Evolutionary conservation across 2,113 vertebrate species (phyloP).

Genomic region (Sisor rabdophorus): DNA sequence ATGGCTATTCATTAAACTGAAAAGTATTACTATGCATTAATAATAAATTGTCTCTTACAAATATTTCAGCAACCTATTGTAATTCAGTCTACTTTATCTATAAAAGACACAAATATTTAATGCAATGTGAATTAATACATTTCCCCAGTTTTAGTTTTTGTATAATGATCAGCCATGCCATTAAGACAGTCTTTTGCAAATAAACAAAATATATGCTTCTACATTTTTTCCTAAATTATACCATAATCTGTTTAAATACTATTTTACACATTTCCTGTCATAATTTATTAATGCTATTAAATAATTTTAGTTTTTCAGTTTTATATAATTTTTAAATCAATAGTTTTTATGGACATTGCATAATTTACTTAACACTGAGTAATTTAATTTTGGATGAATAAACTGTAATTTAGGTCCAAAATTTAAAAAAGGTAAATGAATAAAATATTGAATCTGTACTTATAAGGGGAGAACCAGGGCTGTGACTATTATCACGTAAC

Average conservation of each 20-base stretch:
- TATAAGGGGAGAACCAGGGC: not conserved
- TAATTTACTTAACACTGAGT: not conserved
- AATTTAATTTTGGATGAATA: not conserved
- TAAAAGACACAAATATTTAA: not conserved
- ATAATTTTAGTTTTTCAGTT: not conserved
- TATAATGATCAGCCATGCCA: no score
- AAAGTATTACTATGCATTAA: not conserved
- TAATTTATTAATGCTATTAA: not conserved
- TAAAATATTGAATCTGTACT: not conserved
- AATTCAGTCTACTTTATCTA: not conserved
- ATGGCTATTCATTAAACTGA: not conserved
- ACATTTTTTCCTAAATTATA: no score
- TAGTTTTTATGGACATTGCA: not conserved
- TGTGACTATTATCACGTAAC: slow-evolving; percentile 10
- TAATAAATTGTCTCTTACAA: slow-evolving; percentile 11
- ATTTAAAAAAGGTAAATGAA: not conserved
- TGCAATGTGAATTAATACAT: not conserved
- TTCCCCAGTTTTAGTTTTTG: not conserved
- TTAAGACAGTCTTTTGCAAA: no score
- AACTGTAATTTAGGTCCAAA: not conserved
- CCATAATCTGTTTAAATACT: not conserved
- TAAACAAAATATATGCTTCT: no score
- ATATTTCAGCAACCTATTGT: not conserved
- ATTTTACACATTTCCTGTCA: not conserved
- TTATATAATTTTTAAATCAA: not conserved